phyloP scores from a whole-genome alignment of 2,888 invertebrate genomes.

The Drosophila helvetica region DNA sequence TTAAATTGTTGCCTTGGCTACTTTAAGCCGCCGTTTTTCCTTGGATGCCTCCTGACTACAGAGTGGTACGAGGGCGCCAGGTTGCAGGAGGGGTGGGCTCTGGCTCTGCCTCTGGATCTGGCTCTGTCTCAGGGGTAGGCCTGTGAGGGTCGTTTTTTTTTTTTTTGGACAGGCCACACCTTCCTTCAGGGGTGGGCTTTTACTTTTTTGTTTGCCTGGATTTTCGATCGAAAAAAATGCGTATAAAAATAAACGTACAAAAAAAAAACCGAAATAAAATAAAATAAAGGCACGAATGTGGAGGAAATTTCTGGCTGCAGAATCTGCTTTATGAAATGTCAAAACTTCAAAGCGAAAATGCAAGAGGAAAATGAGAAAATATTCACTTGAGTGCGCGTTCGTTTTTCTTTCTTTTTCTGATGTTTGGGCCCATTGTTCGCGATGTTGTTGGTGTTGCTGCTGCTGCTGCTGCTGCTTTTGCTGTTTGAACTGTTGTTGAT shows the following conservation, averaged over 20 bases:
- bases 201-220: slow-evolving; percentile 78
- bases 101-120: slow-evolving; percentile 44
- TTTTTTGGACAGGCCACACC: slow-evolving; percentile 77
- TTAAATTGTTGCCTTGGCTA: slow-evolving; percentile 67
- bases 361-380: slow-evolving; percentile 80
- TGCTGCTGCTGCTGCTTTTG: slow-evolving; percentile 42
- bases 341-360: slow-evolving; percentile 81
- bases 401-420: slow-evolving; percentile 40
- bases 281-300: slow-evolving; percentile 37
- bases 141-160: slow-evolving; percentile 71
- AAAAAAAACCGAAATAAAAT: slow-evolving; percentile 36
- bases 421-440: slow-evolving; percentile 33
- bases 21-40: slow-evolving; percentile 66
- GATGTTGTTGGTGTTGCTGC: slow-evolving; percentile 54
- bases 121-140: slow-evolving; percentile 26
- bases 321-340: slow-evolving; percentile 80
- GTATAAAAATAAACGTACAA: slow-evolving; percentile 11
- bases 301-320: slow-evolving; percentile 12
- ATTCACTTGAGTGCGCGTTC: slow-evolving; percentile 81
- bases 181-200: slow-evolving; percentile 81
- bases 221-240: slow-evolving; percentile 58
- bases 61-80: slow-evolving; percentile 11
- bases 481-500: slow-evolving; percentile 80
- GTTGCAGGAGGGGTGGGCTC: slow-evolving; percentile 1
- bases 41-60: slow-evolving; percentile 52